These are phyloP conservation scores for Protosalanx chinensis DNA, from an alignment of 2,797 vertebrate genomes.

Conservation along the genomic window DNA sequence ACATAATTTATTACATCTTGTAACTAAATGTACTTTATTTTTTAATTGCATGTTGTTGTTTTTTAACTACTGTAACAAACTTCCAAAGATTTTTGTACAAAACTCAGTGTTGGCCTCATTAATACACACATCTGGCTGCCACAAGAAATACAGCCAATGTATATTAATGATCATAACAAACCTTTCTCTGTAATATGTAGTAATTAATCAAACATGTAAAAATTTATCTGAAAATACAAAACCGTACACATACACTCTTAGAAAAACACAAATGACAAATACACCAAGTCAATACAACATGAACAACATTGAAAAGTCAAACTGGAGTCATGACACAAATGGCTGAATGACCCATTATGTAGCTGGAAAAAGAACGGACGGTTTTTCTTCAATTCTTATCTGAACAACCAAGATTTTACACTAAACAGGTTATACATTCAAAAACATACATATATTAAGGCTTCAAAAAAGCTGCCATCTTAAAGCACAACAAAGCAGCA, in stretches of 20 bases:
- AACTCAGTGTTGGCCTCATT: not conserved
- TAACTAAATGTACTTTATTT: conserved; percentile 17
- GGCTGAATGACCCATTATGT: too few relatives aligned
- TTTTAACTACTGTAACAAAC: conserved; percentile 31
- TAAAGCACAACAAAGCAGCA: conserved; percentile 24
- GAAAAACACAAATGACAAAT: too few relatives aligned
- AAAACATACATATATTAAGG: not conserved
- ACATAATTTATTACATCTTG: conserved; percentile 49
- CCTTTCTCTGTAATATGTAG: conserved; percentile 24
- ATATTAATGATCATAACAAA: conserved; percentile 13
- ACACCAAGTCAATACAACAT: too few relatives aligned
- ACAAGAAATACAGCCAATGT: conserved; percentile 17
- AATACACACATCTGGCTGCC: not conserved
- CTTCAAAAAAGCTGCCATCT: conserved; percentile 52
- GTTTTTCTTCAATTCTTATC: too few relatives aligned
- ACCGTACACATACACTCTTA: too few relatives aligned
- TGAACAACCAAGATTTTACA: conserved; percentile 5
- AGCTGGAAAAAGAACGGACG: too few relatives aligned
- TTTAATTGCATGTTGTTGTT: conserved; percentile 7
- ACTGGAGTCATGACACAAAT: too few relatives aligned
- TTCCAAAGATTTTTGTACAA: not conserved
- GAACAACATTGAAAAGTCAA: too few relatives aligned
- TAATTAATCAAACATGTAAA: not conserved
- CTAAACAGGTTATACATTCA: conserved; percentile 7
- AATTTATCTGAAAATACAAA: too few relatives aligned